Percentiles rank a stretch among this genome's conserved stretches.
Evolutionary conservation across 2,888 invertebrate genomes (phyloP).

Genomic region (Acleris sparsana): DNA sequence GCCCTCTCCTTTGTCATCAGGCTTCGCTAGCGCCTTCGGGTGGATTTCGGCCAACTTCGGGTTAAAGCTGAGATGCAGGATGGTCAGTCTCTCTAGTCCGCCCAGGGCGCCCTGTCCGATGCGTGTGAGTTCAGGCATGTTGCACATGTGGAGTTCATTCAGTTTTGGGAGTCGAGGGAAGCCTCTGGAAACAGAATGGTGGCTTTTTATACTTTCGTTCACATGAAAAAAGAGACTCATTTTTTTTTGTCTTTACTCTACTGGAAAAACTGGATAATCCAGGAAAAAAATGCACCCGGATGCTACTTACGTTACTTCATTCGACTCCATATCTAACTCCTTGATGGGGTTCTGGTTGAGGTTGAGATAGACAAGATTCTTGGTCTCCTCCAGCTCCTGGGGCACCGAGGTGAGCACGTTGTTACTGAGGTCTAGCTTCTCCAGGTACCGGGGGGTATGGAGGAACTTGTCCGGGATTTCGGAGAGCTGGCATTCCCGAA

Average conservation of each 20-base stretch:
- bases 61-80: conserved; percentile 86
- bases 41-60: conserved; percentile 84
- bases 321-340: conserved; percentile 71
- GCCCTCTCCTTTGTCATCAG: conserved; percentile 75
- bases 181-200: conserved; percentile 68
- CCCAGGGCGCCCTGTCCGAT: conserved; percentile 80
- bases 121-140: conserved; percentile 83
- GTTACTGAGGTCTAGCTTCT: conserved; percentile 86
- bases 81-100: conserved; percentile 75
- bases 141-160: conserved; percentile 86
- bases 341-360: conserved; percentile 88
- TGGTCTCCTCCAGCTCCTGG: conserved; percentile 83
- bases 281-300: too few species aligned
- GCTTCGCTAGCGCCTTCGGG: conserved; percentile 83
- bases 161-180: conserved; percentile 86
- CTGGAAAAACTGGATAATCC: too few species aligned
- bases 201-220: too few species aligned
- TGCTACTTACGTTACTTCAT: conserved; percentile 49
- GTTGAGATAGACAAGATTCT: conserved; percentile 84
- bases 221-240: too few species aligned
- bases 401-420: conserved; percentile 86
- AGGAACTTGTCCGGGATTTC: conserved; percentile 86
- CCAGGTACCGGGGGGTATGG: conserved; percentile 86
- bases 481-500: conserved; percentile 86
- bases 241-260: too few species aligned